Base-by-base conservation (phyloP, 1,140 invertebrate genomes). In the Temnothorax curvispinosus region DNA sequence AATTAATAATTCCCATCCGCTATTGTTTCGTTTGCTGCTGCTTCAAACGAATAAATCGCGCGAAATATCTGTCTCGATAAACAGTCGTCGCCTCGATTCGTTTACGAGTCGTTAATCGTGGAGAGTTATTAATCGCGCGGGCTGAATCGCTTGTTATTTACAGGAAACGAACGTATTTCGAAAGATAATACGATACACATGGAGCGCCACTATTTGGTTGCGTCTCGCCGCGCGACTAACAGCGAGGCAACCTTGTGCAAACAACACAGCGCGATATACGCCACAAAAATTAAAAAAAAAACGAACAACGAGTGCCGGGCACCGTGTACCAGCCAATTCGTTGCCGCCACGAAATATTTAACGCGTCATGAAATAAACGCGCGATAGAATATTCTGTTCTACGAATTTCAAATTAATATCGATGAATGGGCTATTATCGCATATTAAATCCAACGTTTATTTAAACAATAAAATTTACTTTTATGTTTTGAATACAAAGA, bases 71-170 rank as follows among this genome's bases (percentile, higher is more conserved):
- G 38, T 44, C 38, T 44, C 64, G n/a, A 2, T 44, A 44, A 65
- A 44, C n/a, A 67, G 5, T 67, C n/a, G 38, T 44, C n/a, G 18
- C 64, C 8, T 44, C 38, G n/a, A 67, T 67, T 21, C 9, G n/a
- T 21, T 11, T 21, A 65, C 35, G 18, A 38, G 8, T 38, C 64
- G 35, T 64, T 64, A 38, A 64, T 64, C 18, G 3, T 65, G 18
- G 35, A 3, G 38, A 65, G 6, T 65, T 4, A 67, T 44, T 44
- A 67, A 41, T 41, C n/a, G 38, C 9, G 7, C 3, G 4, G 15
- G n/a, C n/a, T 67, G 35, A 67, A 44, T 44, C 11, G n/a, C 38
- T 67, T 67, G 44, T 67, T 65, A 65, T 65, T 65, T 65, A 65
- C n/a, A 44, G 64, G n/a, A 67, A 67, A 67, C 44, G 9, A 67